Evolutionary conservation across 2,888 invertebrate species (phyloP).

Genomic region (Drosophila pullipes): DNA sequence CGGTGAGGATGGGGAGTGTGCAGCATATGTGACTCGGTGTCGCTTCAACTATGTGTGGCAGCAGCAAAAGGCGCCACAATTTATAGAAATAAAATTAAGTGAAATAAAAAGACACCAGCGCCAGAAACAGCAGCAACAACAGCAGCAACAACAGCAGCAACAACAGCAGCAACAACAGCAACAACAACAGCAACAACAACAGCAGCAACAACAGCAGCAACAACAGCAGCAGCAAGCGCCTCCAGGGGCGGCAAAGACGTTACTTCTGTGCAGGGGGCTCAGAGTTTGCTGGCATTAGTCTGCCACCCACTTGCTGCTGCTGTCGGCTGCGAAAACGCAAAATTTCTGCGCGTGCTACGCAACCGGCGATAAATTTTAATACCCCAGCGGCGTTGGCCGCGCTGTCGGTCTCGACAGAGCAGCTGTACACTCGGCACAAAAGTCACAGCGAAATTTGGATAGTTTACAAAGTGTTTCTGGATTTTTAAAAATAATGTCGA

Average conservation of each 20-base stretch:
- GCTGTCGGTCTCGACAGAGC: conserved; percentile 7
- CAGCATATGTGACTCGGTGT: conserved; percentile 58
- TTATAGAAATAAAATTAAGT: conserved; percentile 63
- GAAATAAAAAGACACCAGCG: conserved; percentile 31
- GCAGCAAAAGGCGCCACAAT: conserved; percentile 28
- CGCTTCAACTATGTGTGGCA: conserved; percentile 8
- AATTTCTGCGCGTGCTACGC: conserved; percentile 75
- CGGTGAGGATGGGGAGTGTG: neutral
- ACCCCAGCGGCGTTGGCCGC: conserved; percentile 54
- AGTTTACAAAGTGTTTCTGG: neutral
- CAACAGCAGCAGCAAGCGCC: conserved; percentile 10
- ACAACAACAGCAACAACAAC: conserved; percentile 6
- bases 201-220: conserved; percentile 10
- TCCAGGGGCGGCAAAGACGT: conserved; percentile 14
- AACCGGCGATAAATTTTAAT: conserved; percentile 79
- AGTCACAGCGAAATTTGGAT: neutral
- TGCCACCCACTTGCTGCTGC: neutral
- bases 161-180: conserved; percentile 9
- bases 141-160: conserved; percentile 1
- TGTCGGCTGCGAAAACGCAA: conserved; percentile 49
- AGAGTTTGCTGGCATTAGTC: conserved; percentile 19
- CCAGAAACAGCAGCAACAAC: conserved; percentile 9
- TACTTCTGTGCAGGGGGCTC: conserved; percentile 15
- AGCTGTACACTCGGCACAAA: conserved; percentile 8
- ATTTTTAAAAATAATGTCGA: neutral